Conservation (phyloP, 1,140 invertebrate species). For the Tetragonula clypearis region DNA sequence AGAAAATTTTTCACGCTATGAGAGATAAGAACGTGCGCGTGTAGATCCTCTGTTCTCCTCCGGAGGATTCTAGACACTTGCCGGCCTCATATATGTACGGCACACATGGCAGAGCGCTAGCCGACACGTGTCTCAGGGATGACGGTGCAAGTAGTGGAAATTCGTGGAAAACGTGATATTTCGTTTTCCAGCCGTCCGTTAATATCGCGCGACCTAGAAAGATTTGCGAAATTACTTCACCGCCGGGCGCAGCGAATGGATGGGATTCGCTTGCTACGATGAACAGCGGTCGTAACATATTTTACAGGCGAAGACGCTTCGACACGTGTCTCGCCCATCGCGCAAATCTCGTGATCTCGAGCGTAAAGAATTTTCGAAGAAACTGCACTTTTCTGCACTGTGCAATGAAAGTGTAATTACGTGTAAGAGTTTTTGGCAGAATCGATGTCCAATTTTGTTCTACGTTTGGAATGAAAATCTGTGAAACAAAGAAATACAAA, state of each 20-base stretch:
- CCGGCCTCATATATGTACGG: constrained; percentile 5
- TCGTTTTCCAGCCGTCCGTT: constrained; percentile 29
- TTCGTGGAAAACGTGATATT: constrained; percentile 43
- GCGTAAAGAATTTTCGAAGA: not conserved
- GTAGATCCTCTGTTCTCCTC: not conserved
- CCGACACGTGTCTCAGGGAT: constrained; percentile 51
- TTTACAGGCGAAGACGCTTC: not conserved
- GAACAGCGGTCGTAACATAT: not conserved
- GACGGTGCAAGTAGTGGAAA: constrained; percentile 51
- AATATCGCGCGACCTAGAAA: constrained; percentile 47
- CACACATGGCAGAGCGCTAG: not conserved
- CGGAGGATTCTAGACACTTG: not conserved
- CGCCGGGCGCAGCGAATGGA: not conserved
- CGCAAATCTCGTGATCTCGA: not conserved
- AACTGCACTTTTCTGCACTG: no score
- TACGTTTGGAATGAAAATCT: no score
- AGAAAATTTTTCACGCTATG: not conserved
- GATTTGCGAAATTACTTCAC: constrained; percentile 51
- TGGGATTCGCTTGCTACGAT: not conserved
- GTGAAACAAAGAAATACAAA: no score
- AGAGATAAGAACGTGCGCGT: not conserved
- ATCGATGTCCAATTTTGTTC: no score
- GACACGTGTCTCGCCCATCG: not conserved
- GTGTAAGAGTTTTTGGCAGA: no score
- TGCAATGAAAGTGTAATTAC: no score